Conservation (phyloP, 92 coral and sea anemone species). For the Anthopleura xanthogrammica region DNA sequence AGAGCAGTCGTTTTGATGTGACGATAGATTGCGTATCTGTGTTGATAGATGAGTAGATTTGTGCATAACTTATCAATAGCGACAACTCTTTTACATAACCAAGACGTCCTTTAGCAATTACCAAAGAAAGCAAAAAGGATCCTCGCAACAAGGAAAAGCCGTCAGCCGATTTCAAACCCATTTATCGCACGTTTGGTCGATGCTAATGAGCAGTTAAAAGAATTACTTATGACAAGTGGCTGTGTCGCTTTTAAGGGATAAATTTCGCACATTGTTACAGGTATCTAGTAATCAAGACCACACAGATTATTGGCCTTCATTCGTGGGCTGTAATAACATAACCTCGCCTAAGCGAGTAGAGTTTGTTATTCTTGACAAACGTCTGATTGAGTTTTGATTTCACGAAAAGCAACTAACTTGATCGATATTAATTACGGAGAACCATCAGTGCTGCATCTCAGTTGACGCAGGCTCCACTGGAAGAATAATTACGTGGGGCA, state of each 20-base stretch:
- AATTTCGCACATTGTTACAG: background rate
- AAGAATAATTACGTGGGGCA: background rate
- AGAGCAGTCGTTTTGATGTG: conserved; percentile 10
- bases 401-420: background rate
- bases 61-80: background rate
- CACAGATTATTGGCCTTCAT: background rate
- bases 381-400: conserved; percentile 21
- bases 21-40: background rate
- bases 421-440: background rate
- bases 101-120: background rate
- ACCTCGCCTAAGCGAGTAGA: conserved; percentile 1
- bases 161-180: background rate
- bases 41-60: background rate
- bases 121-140: background rate
- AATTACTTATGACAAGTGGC: background rate
- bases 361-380: background rate
- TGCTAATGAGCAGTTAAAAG: conserved; percentile 8
- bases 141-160: background rate
- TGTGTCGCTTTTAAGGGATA: background rate
- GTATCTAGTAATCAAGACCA: background rate
- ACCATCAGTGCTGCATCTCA: background rate
- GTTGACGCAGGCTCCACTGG: background rate
- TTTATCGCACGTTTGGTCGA: background rate
- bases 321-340: conserved; percentile 3
- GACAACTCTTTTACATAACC: background rate